These are phyloP conservation scores for Megaleporinus macrocephalus DNA, from an alignment of 2,113 vertebrate genomes.

Conservation along the genomic window DNA sequence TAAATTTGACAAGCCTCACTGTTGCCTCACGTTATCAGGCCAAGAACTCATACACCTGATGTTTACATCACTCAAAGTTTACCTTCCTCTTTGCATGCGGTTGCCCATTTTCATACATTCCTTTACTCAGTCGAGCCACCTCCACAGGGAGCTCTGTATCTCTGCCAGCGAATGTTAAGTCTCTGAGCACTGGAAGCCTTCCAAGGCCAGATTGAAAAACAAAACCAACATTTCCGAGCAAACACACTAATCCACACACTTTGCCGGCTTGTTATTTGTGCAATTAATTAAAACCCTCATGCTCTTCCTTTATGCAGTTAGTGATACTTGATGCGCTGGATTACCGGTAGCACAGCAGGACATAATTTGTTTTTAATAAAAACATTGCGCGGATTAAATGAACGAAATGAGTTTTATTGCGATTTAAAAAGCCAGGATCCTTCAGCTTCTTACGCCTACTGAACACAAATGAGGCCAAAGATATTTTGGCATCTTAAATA, in stretches of 20 bases:
- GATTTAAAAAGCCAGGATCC: conserved; percentile 71
- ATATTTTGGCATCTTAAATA: conserved; percentile 72
- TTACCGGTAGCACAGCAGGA: conserved; percentile 73
- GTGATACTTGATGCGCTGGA: conserved; percentile 79
- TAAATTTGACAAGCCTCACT: background rate
- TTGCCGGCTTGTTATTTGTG: conserved; percentile 76
- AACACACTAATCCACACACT: conserved; percentile 79
- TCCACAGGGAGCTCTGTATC: conserved; percentile 48
- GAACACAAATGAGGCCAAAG: conserved; percentile 74
- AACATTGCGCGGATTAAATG: conserved; percentile 75
- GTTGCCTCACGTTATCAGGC: background rate
- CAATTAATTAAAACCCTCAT: conserved; percentile 81
- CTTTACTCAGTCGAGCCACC: background rate
- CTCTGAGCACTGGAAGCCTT: conserved; percentile 67
- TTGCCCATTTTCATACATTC: conserved; percentile 5
- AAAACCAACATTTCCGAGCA: conserved; percentile 67
- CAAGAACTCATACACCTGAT: background rate
- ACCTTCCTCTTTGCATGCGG: background rate
- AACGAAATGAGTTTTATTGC: conserved; percentile 70
- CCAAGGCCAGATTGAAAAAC: conserved; percentile 70
- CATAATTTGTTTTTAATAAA: conserved; percentile 82
- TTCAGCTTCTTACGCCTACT: conserved; percentile 62
- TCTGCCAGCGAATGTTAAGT: conserved; percentile 67
- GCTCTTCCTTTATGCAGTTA: conserved; percentile 76
- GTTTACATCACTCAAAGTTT: background rate